Base-by-base conservation (phyloP, 2,797 vertebrate genomes). In the Cichlasoma orientale region DNA sequence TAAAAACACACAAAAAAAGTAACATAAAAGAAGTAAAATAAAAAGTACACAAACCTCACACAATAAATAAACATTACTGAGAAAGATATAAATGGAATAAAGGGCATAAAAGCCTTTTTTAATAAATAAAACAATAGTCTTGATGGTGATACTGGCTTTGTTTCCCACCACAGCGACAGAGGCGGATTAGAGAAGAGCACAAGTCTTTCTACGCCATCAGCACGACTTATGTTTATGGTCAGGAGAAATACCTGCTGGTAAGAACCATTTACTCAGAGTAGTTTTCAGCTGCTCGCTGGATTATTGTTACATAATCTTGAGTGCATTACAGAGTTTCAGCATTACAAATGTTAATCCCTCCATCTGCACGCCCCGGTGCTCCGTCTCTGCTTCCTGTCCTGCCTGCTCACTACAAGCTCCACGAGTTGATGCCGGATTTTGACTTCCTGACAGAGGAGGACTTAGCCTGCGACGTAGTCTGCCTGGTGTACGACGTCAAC, bases 231-330 rank as follows among this genome's bases (percentile, higher is more conserved):
- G 98, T 99, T 2, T 99, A 99, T 3, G 98, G 98, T 74, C 98
- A 99, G 93, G 98, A 99, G 92, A 99, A 99, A 87, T 99, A 99
- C 86, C 95, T 99, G 84, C 94, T 99, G 95, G 98, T 99, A 95
- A 96, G 97, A 86, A 54, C 69, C 29, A 3, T 79, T 68, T 16
- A 53, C 53, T 82, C 13, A 58, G 33, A 69, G 12, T 53, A 41
- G 4, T 55, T 23, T n/a, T 50, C 41, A 19, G 73, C 61, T 75
- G 56, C 27, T 73, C 12, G 74, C 25, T 73, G 75, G 72, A 75
- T 82, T 74, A 78, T 58, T 59, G 66, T 74, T 70, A 3, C 13
- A 38, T 86, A 83, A 89, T 84, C 72, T 33, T 72, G 50, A 14
- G 21, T 70, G 36, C 75, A 3, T 59, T 19, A 56, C 53, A 36